Evolutionary conservation across 2,888 invertebrate species (phyloP).

Genomic region (Globia sparganii): DNA sequence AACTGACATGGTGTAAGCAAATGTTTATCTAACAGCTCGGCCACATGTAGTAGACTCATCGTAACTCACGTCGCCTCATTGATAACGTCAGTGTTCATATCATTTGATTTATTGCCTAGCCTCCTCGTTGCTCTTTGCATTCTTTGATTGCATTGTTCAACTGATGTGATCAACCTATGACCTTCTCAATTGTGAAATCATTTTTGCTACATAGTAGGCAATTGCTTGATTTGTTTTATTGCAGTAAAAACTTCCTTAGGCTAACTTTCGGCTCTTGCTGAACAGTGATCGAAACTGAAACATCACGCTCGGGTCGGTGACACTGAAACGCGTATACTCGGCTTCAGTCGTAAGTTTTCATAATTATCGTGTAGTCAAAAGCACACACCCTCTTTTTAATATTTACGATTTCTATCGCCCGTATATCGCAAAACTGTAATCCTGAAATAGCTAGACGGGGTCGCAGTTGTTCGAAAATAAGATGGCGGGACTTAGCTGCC

Average conservation of each 20-base stretch:
- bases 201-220: slow-evolving; percentile 19
- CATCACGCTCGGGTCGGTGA: too few species aligned
- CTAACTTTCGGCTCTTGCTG: too few species aligned
- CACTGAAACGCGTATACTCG: too few species aligned
- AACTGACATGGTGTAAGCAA: slow-evolving; percentile 30
- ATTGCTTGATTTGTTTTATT: not conserved
- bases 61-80: slow-evolving; percentile 31
- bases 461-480: not conserved
- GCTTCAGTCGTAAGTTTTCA: too few species aligned
- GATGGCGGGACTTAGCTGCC: too few species aligned
- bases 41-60: slow-evolving; percentile 24
- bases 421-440: not conserved
- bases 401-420: not conserved
- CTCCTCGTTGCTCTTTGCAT: slow-evolving; percentile 37
- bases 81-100: slow-evolving; percentile 59
- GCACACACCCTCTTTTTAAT: too few species aligned
- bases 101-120: slow-evolving; percentile 59
- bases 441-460: not conserved
- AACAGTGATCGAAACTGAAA: too few species aligned
- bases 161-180: slow-evolving; percentile 54
- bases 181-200: slow-evolving; percentile 33
- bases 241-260: too few species aligned
- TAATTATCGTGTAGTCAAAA: too few species aligned
- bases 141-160: slow-evolving; percentile 57
- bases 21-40: slow-evolving; percentile 46